Percentiles rank a stretch among this genome's conserved stretches.
Conservation (phyloP, 2,888 invertebrate species). For the Pristionchus arcanus region DNA sequence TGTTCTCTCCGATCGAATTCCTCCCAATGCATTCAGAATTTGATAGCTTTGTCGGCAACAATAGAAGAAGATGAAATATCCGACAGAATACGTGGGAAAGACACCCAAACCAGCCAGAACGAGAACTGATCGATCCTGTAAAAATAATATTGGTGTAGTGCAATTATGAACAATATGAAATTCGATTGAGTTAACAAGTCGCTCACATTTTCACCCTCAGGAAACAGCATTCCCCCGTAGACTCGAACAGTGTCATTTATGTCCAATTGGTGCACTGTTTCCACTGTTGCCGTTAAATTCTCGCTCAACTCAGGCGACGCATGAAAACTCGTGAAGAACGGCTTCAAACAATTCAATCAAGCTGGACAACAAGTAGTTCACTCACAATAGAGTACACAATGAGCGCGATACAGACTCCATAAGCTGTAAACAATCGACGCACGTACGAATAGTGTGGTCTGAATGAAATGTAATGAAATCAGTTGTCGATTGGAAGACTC, state of each 20-base stretch:
- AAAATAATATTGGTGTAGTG: too few species aligned
- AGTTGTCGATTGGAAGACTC: neutral
- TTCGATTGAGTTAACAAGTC: neutral
- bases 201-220: neutral
- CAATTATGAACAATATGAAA: too few species aligned
- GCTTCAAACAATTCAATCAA: neutral
- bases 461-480: neutral
- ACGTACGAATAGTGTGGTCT: neutral
- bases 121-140: neutral
- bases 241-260: neutral
- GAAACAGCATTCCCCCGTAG: neutral
- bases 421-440: neutral
- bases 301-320: neutral
- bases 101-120: neutral
- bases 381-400: neutral
- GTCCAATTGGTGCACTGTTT: neutral
- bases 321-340: neutral
- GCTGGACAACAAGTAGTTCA: neutral
- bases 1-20: neutral
- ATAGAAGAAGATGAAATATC: neutral
- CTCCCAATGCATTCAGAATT: neutral
- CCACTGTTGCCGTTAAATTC: neutral
- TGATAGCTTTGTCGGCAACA: neutral
- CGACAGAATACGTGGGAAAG: conserved; percentile 5
- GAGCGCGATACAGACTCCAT: neutral